Evolutionary conservation across 2,888 invertebrate species (phyloP).

Genomic region (Acleris emargana): DNA sequence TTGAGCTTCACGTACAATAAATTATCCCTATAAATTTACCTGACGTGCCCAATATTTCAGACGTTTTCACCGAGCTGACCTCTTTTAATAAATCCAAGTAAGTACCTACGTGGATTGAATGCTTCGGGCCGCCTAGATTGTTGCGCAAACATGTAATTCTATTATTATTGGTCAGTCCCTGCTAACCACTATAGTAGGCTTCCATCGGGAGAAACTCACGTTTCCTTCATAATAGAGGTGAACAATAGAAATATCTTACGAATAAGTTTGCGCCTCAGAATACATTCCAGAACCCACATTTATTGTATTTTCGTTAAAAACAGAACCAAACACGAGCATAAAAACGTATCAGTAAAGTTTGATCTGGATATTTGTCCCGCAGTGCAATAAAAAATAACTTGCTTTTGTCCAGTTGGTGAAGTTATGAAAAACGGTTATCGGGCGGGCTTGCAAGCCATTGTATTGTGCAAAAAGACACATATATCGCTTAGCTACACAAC

Average conservation of each 20-base stretch:
- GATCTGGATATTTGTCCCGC: conserved; percentile 21
- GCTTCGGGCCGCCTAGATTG: conserved; percentile 38
- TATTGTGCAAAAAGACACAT: conserved; percentile 29
- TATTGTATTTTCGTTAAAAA: neutral
- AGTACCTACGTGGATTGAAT: conserved; percentile 50
- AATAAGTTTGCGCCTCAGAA: conserved; percentile 28
- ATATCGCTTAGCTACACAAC: conserved; percentile 29
- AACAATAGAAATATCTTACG: conserved; percentile 33
- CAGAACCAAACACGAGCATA: neutral
- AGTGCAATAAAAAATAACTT: conserved; percentile 27
- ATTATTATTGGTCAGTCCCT: conserved; percentile 46
- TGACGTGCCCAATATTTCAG: conserved; percentile 80
- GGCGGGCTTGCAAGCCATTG: conserved; percentile 24
- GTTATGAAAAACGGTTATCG: conserved; percentile 30
- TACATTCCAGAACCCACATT: conserved; percentile 15
- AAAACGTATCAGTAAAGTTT: conserved; percentile 27
- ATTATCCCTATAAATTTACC: conserved; percentile 81
- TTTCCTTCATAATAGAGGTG: conserved; percentile 33
- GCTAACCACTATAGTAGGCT: conserved; percentile 33
- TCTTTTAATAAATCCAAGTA: conserved; percentile 73
- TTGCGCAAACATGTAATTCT: conserved; percentile 45
- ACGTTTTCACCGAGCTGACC: conserved; percentile 75
- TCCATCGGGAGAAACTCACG: conserved; percentile 27
- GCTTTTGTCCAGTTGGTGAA: conserved; percentile 28
- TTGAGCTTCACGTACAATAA: conserved; percentile 72